phyloP scores from a whole-genome alignment of 2,888 invertebrate species.

The Sarcophaga rosellei region DNA sequence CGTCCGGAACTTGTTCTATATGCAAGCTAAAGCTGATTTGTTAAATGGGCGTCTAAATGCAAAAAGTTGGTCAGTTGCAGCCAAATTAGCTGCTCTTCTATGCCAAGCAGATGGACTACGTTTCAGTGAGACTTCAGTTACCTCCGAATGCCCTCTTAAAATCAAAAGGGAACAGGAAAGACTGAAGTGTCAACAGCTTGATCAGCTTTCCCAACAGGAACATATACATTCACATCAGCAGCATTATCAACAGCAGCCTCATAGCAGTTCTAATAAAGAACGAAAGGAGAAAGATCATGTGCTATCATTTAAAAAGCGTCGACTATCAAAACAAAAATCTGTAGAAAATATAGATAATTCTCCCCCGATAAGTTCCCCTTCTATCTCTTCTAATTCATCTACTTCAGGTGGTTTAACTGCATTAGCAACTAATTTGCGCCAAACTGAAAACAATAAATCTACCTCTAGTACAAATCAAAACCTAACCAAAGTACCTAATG shows the following conservation, averaged over 20 bases:
- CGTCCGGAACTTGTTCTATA: constrained; percentile 91
- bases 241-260: constrained; percentile 39
- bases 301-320: constrained; percentile 79
- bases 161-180: constrained; percentile 75
- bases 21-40: constrained; percentile 90
- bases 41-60: constrained; percentile 88
- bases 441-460: constrained; percentile 66
- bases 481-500: constrained; percentile 60
- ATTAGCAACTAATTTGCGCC: constrained; percentile 47
- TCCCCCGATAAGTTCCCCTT: constrained; percentile 18
- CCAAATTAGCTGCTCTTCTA: constrained; percentile 88
- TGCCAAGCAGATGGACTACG: constrained; percentile 84
- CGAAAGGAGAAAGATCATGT: constrained; percentile 79
- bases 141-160: constrained; percentile 78
- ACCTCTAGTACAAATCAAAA: constrained; percentile 63
- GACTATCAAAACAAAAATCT: constrained; percentile 80
- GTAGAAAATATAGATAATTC: constrained; percentile 78
- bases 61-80: constrained; percentile 86
- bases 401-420: constrained; percentile 43
- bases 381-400: constrained; percentile 20
- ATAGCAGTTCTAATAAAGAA: constrained; percentile 70
- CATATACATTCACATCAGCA: constrained; percentile 47
- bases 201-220: constrained; percentile 67
- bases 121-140: constrained; percentile 77
- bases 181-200: constrained; percentile 65